Percentiles rank a stretch among this genome's conserved stretches.
Conservation (phyloP, 2,888 invertebrate genomes). For the Diploptera punctata region DNA sequence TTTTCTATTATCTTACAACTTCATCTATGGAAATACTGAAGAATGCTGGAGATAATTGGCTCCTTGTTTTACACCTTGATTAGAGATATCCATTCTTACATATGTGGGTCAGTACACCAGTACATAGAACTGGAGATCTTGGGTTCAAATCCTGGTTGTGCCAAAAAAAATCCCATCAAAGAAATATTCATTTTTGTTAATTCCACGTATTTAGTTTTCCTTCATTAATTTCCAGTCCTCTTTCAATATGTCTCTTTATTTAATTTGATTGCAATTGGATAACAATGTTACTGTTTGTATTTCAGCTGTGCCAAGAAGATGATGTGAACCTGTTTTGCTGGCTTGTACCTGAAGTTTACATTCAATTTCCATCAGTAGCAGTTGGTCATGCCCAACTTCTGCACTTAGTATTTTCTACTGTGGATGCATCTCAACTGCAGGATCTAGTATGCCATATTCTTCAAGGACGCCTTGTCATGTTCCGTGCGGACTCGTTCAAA, state of each 20-base stretch:
- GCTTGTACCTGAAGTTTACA: constrained; percentile 91
- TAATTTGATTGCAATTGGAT: neutral
- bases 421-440: constrained; percentile 90
- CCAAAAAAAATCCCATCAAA: too few species aligned
- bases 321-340: constrained; percentile 90
- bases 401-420: constrained; percentile 86
- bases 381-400: constrained; percentile 88
- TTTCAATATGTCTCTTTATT: neutral
- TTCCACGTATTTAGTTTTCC: too few species aligned
- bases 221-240: too few species aligned
- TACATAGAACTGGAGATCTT: too few species aligned
- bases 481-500: constrained; percentile 70
- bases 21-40: too few species aligned
- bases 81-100: too few species aligned
- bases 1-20: too few species aligned
- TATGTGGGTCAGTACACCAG: too few species aligned
- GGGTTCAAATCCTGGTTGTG: too few species aligned
- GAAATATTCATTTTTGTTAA: too few species aligned
- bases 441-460: constrained; percentile 89
- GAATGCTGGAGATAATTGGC: too few species aligned
- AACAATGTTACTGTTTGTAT: neutral
- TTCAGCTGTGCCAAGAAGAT: constrained; percentile 81
- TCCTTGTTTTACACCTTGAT: too few species aligned
- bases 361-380: constrained; percentile 86
- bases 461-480: constrained; percentile 68